phyloP scores from a whole-genome alignment of 2,797 vertebrate species.

The Helicolenus hilgendorfi region DNA sequence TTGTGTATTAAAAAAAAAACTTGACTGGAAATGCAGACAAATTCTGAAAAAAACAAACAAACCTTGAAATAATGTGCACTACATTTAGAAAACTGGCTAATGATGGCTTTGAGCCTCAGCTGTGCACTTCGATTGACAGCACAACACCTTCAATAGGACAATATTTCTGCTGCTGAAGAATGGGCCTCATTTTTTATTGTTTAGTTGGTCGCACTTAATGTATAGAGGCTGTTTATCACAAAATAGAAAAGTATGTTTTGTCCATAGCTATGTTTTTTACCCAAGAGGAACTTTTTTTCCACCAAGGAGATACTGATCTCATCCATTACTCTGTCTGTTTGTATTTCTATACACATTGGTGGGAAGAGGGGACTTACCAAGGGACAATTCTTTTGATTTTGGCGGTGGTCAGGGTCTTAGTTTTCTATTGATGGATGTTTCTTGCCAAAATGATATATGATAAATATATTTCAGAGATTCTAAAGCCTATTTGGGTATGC shows the following conservation, averaged over 20 bases:
- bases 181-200: background rate
- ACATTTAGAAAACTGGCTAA: background rate
- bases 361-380: background rate
- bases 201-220: background rate
- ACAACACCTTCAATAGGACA: background rate
- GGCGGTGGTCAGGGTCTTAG: background rate
- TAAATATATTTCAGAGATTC: background rate
- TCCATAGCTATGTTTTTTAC: background rate
- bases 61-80: background rate
- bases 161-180: background rate
- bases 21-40: too few relatives aligned
- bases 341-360: background rate
- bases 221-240: background rate
- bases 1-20: too few relatives aligned
- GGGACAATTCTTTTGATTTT: background rate
- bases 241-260: background rate
- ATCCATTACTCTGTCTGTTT: background rate
- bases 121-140: background rate
- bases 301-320: background rate
- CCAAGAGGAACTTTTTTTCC: background rate
- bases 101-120: background rate
- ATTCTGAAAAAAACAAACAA: too few relatives aligned
- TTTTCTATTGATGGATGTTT: background rate
- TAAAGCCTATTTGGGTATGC: background rate
- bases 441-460: background rate